A percentile compares a stretch with the other conserved stretches of the same genome.
Conservation (phyloP, 2,113 vertebrate species). For the Cochlearius cochlearius region DNA sequence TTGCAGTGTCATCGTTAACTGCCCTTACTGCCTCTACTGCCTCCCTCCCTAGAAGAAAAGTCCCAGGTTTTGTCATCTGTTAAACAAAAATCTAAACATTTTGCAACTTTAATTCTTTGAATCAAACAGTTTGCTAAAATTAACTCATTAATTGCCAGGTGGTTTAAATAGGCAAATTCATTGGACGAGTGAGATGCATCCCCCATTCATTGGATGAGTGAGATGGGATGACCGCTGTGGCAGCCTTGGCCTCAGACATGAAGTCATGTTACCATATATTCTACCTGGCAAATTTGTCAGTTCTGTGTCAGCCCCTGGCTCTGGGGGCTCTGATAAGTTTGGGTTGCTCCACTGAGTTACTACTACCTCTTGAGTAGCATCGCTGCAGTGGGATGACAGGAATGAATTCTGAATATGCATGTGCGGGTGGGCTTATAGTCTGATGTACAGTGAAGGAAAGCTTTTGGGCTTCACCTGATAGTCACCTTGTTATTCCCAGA, state of each 20-base stretch:
- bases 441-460: neutral
- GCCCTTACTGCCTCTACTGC: neutral
- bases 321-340: neutral
- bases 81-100: neutral
- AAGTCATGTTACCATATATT: neutral
- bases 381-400: neutral
- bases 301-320: neutral
- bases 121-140: neutral
- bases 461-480: neutral
- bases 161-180: neutral
- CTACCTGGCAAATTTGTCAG: neutral
- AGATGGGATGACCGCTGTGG: neutral
- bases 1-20: fast-evolving
- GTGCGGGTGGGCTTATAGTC: neutral
- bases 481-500: neutral
- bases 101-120: neutral
- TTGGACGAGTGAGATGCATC: neutral
- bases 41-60: neutral
- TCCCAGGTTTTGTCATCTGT: neutral
- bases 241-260: neutral
- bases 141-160: neutral
- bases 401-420: neutral
- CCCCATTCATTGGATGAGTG: neutral
- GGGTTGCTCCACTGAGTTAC: neutral
- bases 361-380: neutral